These are phyloP conservation scores for Eumerus sabulonum DNA, from an alignment of 2,888 invertebrate genomes.

Conservation along the genomic window DNA sequence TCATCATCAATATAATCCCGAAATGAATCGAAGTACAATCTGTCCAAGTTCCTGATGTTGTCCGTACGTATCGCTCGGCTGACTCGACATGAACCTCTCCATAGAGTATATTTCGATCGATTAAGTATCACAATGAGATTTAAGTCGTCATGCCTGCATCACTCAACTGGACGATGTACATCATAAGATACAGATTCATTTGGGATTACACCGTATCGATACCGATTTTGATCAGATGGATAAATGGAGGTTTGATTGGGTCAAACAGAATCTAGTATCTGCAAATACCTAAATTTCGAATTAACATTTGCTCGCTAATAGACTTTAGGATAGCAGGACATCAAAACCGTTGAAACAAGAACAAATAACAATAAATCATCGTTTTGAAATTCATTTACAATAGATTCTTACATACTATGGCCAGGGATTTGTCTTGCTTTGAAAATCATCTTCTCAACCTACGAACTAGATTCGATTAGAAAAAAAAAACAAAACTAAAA, in stretches of 20 bases:
- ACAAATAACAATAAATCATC: slow-evolving; percentile 55
- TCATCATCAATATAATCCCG: slow-evolving; percentile 33
- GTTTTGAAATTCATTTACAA: slow-evolving; percentile 63
- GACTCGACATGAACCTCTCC: slow-evolving; percentile 44
- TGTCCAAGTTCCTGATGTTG: slow-evolving; percentile 47
- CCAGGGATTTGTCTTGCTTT: slow-evolving; percentile 59
- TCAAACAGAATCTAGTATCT: slow-evolving; percentile 11
- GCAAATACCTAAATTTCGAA: slow-evolving; percentile 56
- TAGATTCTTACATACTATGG: slow-evolving; percentile 66
- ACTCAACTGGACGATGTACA: slow-evolving; percentile 38
- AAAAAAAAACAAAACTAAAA: slow-evolving; percentile 33
- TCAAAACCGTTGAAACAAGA: slow-evolving; percentile 60
- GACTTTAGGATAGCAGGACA: slow-evolving; percentile 61
- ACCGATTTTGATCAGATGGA: too few relatives aligned
- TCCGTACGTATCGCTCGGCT: too few relatives aligned
- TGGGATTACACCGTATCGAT: slow-evolving; percentile 32
- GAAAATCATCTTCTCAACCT: slow-evolving; percentile 39
- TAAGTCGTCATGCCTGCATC: slow-evolving; percentile 35
- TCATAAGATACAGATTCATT: slow-evolving; percentile 4
- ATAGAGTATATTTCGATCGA: slow-evolving; percentile 20
- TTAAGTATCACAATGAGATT: slow-evolving; percentile 64
- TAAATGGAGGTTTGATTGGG: too few relatives aligned
- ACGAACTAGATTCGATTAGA: slow-evolving; percentile 50
- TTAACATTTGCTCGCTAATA: slow-evolving; percentile 55
- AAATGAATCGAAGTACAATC: neutral